Percentiles rank a stretch among this genome's conserved stretches.
These are phyloP conservation scores for Sminthurinus signatus DNA, from an alignment of 1,140 invertebrate species.

Conservation along the genomic window DNA sequence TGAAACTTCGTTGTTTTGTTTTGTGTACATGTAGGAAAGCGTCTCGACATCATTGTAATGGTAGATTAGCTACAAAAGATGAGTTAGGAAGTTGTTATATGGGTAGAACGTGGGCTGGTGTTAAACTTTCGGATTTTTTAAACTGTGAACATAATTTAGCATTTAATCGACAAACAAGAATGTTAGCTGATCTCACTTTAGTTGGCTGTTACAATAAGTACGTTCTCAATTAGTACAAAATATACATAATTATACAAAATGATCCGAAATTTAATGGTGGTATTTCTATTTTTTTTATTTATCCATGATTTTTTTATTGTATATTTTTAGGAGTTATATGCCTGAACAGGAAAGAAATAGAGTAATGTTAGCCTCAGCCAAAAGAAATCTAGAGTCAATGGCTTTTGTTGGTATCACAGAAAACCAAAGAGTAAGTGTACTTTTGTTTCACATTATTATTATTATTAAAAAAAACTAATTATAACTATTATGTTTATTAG, in stretches of 20 bases:
- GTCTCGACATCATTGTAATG: conserved; percentile 80
- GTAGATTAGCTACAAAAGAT: conserved; percentile 64
- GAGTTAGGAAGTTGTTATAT: conserved; percentile 70
- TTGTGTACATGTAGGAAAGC: too few species aligned
- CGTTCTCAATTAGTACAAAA: too few species aligned
- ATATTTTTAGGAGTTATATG: conserved; percentile 56
- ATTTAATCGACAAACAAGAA: conserved; percentile 91
- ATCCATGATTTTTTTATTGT: too few species aligned
- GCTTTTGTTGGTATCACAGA: conserved; percentile 97
- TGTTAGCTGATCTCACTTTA: conserved; percentile 89
- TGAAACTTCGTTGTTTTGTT: too few species aligned
- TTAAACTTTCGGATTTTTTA: conserved; percentile 76
- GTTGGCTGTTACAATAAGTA: conserved; percentile 87
- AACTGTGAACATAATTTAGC: conserved; percentile 87
- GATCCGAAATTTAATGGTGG: too few species aligned
- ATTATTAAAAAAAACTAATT: too few species aligned
- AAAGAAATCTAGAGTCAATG: conserved; percentile 88
- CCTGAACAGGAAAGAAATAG: conserved; percentile 60
- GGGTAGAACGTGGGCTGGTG: conserved; percentile 59
- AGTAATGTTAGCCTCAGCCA: conserved; percentile 86
- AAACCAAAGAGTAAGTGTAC: conserved; percentile 66
- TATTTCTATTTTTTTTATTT: too few species aligned
- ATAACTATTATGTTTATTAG: too few species aligned
- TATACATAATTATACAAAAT: too few species aligned
- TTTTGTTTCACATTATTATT: too few species aligned